Evolutionary conservation across 2,888 invertebrate genomes (phyloP).

Genomic region (Beris chalybata): DNA sequence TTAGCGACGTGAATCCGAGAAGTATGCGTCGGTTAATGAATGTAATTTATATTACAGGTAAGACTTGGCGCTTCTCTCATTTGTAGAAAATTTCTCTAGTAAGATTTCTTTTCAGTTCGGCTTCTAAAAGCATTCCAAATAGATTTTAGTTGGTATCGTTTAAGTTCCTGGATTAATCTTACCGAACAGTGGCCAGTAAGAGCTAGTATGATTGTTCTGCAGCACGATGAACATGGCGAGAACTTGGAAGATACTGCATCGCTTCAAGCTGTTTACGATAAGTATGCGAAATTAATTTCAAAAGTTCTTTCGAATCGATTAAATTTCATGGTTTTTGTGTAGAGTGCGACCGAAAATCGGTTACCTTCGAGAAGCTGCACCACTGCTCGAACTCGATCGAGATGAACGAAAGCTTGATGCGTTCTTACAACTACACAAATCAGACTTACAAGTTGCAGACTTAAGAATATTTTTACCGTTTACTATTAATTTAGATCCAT

Average conservation of each 20-base stretch:
- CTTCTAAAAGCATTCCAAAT: conserved; percentile 97
- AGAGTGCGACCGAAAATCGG: conserved; percentile 83
- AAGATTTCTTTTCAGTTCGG: conserved; percentile 68
- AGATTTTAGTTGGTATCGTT: conserved; percentile 98
- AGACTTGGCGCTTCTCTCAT: conserved; percentile 33
- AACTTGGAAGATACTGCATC: conserved; percentile 82
- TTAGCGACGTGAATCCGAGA: conserved; percentile 97
- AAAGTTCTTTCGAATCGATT: conserved; percentile 8
- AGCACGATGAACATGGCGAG: conserved; percentile 88
- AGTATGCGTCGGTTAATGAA: conserved; percentile 97
- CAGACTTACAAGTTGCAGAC: conserved; percentile 81
- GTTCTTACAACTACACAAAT: conserved; percentile 85
- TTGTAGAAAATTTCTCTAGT: background rate
- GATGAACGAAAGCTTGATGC: conserved; percentile 95
- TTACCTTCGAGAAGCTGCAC: conserved; percentile 82
- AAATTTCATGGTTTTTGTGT: conserved; percentile 16
- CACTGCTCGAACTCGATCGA: conserved; percentile 87
- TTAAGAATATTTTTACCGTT: conserved; percentile 96
- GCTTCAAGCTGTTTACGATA: conserved; percentile 89
- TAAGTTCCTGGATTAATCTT: conserved; percentile 97
- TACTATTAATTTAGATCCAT: conserved; percentile 97
- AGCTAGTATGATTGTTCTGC: conserved; percentile 95
- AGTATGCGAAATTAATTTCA: conserved; percentile 62
- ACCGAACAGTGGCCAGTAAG: conserved; percentile 99
- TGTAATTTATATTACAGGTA: conserved; percentile 93